Evolutionary conservation across 2,113 vertebrate genomes (phyloP), one percentile per base, ranked within the genome.

Genomic region (Chloebia gouldiae): DNA sequence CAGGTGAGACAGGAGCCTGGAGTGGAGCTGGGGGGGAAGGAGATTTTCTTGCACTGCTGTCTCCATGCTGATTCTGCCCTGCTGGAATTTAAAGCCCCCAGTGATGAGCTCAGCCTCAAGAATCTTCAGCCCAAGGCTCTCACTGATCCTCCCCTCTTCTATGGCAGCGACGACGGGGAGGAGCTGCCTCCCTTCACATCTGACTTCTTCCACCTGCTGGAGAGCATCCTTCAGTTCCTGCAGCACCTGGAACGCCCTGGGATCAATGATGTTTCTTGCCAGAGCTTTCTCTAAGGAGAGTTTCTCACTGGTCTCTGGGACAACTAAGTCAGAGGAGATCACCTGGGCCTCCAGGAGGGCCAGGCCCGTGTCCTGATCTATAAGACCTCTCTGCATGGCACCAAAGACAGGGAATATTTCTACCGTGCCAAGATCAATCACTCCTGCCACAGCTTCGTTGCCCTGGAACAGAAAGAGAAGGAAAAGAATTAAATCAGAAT

Each of bases 371-470:
- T 99, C 99, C 97, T 99, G 99, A 97, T 99, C 99, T 96, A 99
- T 98, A 3, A 99, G 98, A 89, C 99, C 99, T 84, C 97, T 98
- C 91, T 98, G 98, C 95, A 99, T 98, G 71, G 99, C 99, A 96
- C 91, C 98, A 96, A 98, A 99, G 76, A 99, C 97, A 68, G 99
- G 98, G 96, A 99, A 98, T 70, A 98, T 99, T 98, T 99, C 99
- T 98, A 99, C 98, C 2, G 99, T 99, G 96, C 98, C 98, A 97
- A 99, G 97, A 97, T 99, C 99, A 77, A 99, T 99, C 90, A 99
- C 99, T 97, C 99, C 99, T 90, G 98, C 98, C 95, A 99, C 98
- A 80, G 98, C 97, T 92, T 93, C 96, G 24, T 76, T 97, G 84
- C 68, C 98, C 99, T 99, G 95, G 33, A 97, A 90, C 76, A 92